These are phyloP conservation scores for Fulmarus glacialis DNA, from an alignment of 2,113 vertebrate genomes.

Conservation along the genomic window DNA sequence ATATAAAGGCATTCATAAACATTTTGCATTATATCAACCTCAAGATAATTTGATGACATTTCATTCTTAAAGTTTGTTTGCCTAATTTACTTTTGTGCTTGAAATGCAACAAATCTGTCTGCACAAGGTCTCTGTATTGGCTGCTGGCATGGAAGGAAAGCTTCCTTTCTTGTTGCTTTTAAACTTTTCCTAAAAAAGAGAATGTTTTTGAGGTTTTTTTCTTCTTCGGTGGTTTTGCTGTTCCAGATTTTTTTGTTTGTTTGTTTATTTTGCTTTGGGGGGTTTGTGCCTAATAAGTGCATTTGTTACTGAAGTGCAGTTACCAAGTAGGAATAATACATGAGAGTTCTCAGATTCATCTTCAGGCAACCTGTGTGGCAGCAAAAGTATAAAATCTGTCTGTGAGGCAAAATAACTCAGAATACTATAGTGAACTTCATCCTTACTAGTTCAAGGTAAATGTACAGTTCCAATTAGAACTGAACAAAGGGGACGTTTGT, in stretches of 20 bases:
- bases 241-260: not conserved
- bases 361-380: not conserved
- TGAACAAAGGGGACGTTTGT: not conserved
- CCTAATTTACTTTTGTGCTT: not conserved
- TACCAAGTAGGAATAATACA: not conserved
- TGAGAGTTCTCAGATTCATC: not conserved
- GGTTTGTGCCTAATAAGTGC: not conserved
- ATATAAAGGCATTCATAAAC: not conserved
- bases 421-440: not conserved
- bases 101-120: not conserved
- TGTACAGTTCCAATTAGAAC: not conserved
- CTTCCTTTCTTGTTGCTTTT: not conserved
- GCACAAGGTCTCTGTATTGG: not conserved
- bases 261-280: not conserved
- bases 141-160: not conserved
- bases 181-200: not conserved
- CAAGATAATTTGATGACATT: not conserved
- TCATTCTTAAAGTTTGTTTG: not conserved
- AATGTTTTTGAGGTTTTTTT: fast-evolving
- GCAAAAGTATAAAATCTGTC: not conserved
- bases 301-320: not conserved
- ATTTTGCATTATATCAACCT: not conserved
- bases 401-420: not conserved
- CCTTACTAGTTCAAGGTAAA: not conserved
- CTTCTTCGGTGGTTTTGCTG: not conserved